Evolutionary conservation across 2,888 invertebrate species (phyloP), one percentile per base, ranked within the genome.

Genomic region (Steromphala cineraria): DNA sequence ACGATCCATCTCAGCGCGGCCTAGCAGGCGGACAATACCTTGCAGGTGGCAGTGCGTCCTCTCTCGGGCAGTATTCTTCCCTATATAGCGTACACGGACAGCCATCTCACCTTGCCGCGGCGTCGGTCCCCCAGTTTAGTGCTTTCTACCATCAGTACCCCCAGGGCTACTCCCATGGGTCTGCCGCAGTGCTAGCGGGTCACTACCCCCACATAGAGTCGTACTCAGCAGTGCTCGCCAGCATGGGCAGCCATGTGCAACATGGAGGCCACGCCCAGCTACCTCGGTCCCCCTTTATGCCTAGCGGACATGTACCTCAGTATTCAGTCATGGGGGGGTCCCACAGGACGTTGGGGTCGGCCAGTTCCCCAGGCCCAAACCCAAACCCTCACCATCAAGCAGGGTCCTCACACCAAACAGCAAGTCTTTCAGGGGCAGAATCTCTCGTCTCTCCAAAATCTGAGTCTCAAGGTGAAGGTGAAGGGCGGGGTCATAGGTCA

Each of bases 201-300:
- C 87, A 88, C 79, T 90, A 86, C 79, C 88, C 89, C 0, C 89
- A 90, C 75, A 85, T 91, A 31, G 91, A 90, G 62, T 90, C 91
- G 0, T 92, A 91, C 81, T 91, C 91, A 0, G 91, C 91, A 46
- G 90, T 91, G 46, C 87, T 92, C 80, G 91, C 91, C 81, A 91
- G 89, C 81, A 91, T 92, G 89, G 91, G 91, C 36, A 91, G 89
- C 53, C 90, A 89, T 53, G 88, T 86, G 13, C 89, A 89, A 80
- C 91, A 90, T 71, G 88, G 88, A 15, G 86, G 86, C 40, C 90
- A 89, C 81, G 86, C 90, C 15, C 90, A 89, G 46, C 86, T 90
- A 82, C 89, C 89, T 79, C 87, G 87, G 71, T 67, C 82, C 3
- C 79, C 81, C 13, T 75, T 81, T 17, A 52, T 80, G 71, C 52